Conservation (phyloP, 2,797 vertebrate species). For the Bradypus variegatus region DNA sequence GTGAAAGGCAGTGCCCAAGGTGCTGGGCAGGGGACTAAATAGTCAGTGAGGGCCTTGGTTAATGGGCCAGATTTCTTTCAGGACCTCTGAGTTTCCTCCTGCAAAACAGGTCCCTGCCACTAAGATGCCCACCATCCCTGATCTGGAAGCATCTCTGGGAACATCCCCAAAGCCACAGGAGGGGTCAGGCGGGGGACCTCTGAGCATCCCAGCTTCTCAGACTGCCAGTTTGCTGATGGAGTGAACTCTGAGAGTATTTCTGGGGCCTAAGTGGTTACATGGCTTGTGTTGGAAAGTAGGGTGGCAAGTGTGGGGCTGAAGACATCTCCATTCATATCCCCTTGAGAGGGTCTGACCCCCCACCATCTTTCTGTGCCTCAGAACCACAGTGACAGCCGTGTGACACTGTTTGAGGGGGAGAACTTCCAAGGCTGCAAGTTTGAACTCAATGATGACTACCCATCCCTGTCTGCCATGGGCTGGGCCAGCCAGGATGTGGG, state of each 20-base stretch:
- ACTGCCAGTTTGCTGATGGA: background rate
- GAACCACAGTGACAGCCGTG: constrained; percentile 90
- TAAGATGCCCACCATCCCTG: background rate
- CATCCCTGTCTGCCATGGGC: constrained; percentile 95
- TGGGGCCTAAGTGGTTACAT: background rate
- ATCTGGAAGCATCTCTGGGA: background rate
- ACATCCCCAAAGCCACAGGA: background rate
- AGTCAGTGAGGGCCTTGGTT: background rate
- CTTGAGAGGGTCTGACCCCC: background rate
- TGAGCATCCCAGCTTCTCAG: background rate
- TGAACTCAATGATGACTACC: constrained; percentile 94
- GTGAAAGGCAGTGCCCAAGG: background rate
- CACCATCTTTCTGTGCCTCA: constrained; percentile 40
- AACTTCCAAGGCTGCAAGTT: constrained; percentile 96
- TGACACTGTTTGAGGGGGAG: constrained; percentile 89
- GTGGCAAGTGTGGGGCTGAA: background rate
- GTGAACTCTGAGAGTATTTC: background rate
- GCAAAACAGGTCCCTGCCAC: background rate
- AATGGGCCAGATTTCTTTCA: background rate
- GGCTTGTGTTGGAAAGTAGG: background rate
- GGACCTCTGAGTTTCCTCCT: constrained; percentile 1
- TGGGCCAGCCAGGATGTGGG: constrained; percentile 96
- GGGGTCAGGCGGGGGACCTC: background rate
- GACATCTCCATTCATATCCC: background rate
- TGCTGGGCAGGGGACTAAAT: background rate